Conservation (phyloP, 2,797 vertebrate genomes). For the Rhinatrema bivittatum region DNA sequence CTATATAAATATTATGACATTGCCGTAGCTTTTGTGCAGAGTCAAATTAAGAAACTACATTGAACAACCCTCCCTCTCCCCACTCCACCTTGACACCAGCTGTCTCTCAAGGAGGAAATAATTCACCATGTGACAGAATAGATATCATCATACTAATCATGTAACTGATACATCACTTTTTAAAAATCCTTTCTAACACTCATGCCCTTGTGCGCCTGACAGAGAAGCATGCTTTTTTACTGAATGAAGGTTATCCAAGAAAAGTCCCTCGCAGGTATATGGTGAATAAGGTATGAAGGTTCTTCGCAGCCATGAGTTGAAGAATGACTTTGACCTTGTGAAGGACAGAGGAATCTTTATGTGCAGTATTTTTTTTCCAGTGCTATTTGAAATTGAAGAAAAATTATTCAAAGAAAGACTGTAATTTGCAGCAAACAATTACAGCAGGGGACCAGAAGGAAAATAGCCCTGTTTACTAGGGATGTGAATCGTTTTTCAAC, state of each 20-base stretch:
- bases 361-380: too few species aligned
- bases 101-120: slow-evolving; percentile 3
- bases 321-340: too few species aligned
- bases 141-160: slow-evolving; percentile 1
- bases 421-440: too few species aligned
- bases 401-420: too few species aligned
- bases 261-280: not conserved
- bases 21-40: too few species aligned
- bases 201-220: slow-evolving; percentile 5
- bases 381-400: too few species aligned
- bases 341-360: too few species aligned
- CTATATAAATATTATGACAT: too few species aligned
- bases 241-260: not conserved
- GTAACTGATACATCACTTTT: not conserved
- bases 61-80: slow-evolving; percentile 10
- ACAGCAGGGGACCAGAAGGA: too few species aligned
- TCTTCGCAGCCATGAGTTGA: not conserved
- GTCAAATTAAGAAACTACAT: slow-evolving; percentile 6
- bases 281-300: not conserved
- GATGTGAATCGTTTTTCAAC: too few species aligned
- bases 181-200: not conserved
- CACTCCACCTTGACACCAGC: slow-evolving; percentile 1
- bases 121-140: not conserved
- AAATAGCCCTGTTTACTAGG: too few species aligned
- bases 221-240: not conserved